A percentile compares a stretch with the other conserved stretches of the same genome.
phyloP scores from a whole-genome alignment of 2,113 vertebrate species.

The Pantherophis guttatus region DNA sequence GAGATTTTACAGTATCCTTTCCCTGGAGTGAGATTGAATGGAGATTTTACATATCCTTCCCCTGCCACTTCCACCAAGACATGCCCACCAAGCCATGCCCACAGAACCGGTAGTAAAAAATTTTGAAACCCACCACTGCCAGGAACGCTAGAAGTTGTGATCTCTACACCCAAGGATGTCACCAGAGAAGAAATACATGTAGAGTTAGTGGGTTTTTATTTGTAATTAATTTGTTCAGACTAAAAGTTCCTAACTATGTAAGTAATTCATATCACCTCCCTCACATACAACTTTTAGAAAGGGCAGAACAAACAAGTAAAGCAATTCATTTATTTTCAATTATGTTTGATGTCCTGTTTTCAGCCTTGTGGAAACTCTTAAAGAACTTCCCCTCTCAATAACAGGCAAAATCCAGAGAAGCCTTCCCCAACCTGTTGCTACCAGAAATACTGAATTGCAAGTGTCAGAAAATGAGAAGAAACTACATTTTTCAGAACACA shows the following conservation, averaged over 20 bases:
- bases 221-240: neutral
- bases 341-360: neutral
- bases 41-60: too few relatives aligned
- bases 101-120: too few relatives aligned
- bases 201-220: neutral
- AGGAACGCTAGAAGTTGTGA: neutral
- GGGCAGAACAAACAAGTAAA: neutral
- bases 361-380: neutral
- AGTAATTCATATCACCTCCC: neutral
- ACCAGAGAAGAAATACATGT: neutral
- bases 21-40: too few relatives aligned
- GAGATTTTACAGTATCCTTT: too few relatives aligned
- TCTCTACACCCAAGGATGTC: neutral
- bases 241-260: neutral
- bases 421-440: neutral
- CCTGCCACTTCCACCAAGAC: too few relatives aligned
- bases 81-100: too few relatives aligned
- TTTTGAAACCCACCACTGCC: too few relatives aligned
- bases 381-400: neutral
- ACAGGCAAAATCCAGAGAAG: neutral
- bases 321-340: neutral
- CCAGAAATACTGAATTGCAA: neutral
- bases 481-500: neutral
- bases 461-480: neutral
- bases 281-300: neutral